These are phyloP conservation scores for Callyntrura guangdongensis DNA, from an alignment of 2,888 invertebrate species.

Conservation along the genomic window DNA sequence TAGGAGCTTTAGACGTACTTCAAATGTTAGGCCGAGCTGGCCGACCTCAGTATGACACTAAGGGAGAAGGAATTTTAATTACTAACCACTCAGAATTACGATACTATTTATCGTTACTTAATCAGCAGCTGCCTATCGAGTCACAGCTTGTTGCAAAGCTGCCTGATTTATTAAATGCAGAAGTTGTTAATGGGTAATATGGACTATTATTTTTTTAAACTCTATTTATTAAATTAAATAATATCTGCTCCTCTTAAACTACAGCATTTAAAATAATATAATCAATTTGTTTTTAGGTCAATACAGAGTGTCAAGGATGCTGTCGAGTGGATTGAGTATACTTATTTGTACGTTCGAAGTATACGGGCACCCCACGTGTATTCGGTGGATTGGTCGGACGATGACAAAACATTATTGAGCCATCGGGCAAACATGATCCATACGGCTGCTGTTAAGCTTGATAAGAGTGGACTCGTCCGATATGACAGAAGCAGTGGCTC, in stretches of 20 bases:
- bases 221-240: no score
- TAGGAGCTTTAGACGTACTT: slow-evolving; percentile 98
- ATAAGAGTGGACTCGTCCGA: slow-evolving; percentile 97
- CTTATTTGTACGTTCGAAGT: slow-evolving; percentile 94
- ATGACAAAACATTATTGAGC: slow-evolving; percentile 94
- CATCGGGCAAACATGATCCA: slow-evolving; percentile 98
- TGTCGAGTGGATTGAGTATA: slow-evolving; percentile 97
- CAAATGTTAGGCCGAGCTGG: slow-evolving; percentile 99
- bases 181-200: slow-evolving; percentile 94
- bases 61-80: slow-evolving; percentile 98
- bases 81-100: slow-evolving; percentile 99
- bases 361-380: slow-evolving; percentile 81
- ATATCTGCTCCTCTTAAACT: no score
- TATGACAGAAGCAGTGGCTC: slow-evolving; percentile 98
- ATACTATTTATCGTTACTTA: slow-evolving; percentile 98
- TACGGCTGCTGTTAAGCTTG: slow-evolving; percentile 95
- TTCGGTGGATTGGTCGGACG: slow-evolving; percentile 89
- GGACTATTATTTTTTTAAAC: no score
- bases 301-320: slow-evolving; percentile 96
- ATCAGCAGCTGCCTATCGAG: slow-evolving; percentile 99
- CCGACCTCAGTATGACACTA: slow-evolving; percentile 99
- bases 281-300: slow-evolving; percentile 88
- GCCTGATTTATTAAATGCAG: slow-evolving; percentile 99
- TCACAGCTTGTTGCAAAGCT: slow-evolving; percentile 97
- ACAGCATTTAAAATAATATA: neutral